Percentiles rank a stretch among this genome's conserved stretches.
These are phyloP conservation scores for Drosophila paulistorum DNA, from an alignment of 1,140 invertebrate genomes.

Conservation along the genomic window DNA sequence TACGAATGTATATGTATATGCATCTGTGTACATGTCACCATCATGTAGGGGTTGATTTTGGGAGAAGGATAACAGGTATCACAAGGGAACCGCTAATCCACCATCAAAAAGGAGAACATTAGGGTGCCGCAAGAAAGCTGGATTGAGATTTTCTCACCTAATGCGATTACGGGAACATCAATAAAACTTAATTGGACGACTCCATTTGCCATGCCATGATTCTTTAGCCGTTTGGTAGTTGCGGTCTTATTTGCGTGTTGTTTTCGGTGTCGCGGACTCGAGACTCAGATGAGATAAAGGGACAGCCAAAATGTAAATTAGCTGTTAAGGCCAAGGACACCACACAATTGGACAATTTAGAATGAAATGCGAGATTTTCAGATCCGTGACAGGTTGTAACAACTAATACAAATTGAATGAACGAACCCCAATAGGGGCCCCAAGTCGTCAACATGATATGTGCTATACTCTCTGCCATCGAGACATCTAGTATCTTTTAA, in stretches of 20 bases:
- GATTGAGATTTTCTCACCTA: constrained; percentile 27
- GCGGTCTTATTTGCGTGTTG: constrained; percentile 12
- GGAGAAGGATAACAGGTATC: constrained; percentile 6
- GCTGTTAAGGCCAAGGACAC: constrained; percentile 10
- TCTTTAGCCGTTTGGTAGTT: constrained; percentile 1
- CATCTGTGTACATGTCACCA: too few species aligned
- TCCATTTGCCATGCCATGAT: constrained; percentile 9
- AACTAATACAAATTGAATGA: constrained; percentile 5
- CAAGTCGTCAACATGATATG: constrained; percentile 3
- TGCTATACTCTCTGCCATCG: neutral
- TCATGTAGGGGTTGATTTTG: neutral
- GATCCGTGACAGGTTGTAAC: neutral
- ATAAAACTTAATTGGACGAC: constrained; percentile 23
- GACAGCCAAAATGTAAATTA: neutral
- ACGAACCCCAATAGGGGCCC: neutral
- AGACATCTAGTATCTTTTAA: neutral
- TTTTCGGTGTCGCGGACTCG: neutral
- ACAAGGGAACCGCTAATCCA: neutral
- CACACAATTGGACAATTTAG: constrained; percentile 6
- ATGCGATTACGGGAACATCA: constrained; percentile 20
- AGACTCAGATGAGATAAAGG: neutral
- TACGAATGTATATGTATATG: neutral
- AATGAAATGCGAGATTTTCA: neutral
- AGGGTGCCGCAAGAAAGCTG: neutral
- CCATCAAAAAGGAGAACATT: neutral